Evolutionary conservation across 2,888 invertebrate genomes (phyloP).

Genomic region (Pocota personata): DNA sequence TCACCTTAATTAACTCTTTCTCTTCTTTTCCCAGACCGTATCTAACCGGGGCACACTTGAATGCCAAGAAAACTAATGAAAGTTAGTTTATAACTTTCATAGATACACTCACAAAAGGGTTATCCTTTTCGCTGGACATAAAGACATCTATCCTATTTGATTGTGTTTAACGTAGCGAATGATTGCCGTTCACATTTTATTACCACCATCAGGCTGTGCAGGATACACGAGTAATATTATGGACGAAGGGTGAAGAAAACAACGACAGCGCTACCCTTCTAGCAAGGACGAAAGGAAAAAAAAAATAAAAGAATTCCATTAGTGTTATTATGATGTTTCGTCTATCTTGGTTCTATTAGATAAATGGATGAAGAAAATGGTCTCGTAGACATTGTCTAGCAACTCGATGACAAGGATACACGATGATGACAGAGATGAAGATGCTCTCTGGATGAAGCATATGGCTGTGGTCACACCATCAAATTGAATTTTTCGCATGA

Average conservation of each 20-base stretch:
- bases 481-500: conserved; percentile 72
- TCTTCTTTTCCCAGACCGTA: background rate
- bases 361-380: conserved; percentile 52
- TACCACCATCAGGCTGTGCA: conserved; percentile 26
- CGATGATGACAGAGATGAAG: conserved; percentile 7
- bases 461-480: conserved; percentile 70
- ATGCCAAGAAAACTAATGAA: conserved; percentile 43
- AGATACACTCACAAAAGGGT: conserved; percentile 25
- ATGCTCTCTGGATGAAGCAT: conserved; percentile 29
- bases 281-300: conserved; percentile 20
- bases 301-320: conserved; percentile 55
- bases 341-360: conserved; percentile 25
- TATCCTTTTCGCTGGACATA: conserved; percentile 34
- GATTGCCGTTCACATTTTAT: conserved; percentile 68
- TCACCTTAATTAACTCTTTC: conserved; percentile 65
- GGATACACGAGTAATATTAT: no score
- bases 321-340: conserved; percentile 48
- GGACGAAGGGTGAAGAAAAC: conserved; percentile 13
- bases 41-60: background rate
- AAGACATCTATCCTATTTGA: conserved; percentile 50
- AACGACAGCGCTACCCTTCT: conserved; percentile 28
- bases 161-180: conserved; percentile 71
- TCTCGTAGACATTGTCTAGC: conserved; percentile 15
- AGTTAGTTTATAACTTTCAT: conserved; percentile 43
- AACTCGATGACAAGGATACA: conserved; percentile 50